Conservation (phyloP, 2,113 vertebrate species). For the Cynocephalus volans region DNA sequence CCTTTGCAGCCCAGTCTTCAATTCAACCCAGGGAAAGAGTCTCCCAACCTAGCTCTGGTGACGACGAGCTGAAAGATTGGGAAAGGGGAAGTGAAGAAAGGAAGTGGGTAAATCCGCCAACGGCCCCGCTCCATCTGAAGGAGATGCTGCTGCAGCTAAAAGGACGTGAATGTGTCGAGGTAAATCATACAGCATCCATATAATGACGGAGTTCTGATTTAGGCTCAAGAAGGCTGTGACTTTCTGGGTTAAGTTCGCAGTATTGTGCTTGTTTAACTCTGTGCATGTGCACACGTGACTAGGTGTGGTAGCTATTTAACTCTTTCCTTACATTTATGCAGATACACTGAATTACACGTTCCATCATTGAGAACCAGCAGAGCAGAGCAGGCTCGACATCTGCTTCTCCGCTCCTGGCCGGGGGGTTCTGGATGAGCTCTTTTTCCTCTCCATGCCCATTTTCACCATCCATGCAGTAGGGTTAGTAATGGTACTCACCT, state of each 20-base stretch:
- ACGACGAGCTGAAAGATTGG: rapidly evolving
- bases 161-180: too few relatives aligned
- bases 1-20: neutral
- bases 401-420: neutral
- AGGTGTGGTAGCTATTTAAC: neutral
- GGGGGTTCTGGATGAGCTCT: rapidly evolving
- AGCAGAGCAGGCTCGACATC: too few relatives aligned
- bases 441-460: neutral
- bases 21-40: neutral
- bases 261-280: neutral
- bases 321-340: too few relatives aligned
- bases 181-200: rapidly evolving
- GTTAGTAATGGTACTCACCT: too few relatives aligned
- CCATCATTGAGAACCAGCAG: neutral
- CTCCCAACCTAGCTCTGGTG: neutral
- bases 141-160: neutral
- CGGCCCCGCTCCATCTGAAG: neutral
- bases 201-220: neutral
- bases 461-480: neutral
- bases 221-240: neutral
- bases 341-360: too few relatives aligned
- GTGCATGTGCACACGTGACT: neutral
- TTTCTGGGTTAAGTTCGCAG: too few relatives aligned
- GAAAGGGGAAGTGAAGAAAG: neutral
- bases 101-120: too few relatives aligned